These are phyloP conservation scores for Trichonephila clavata DNA, from an alignment of 1,140 invertebrate genomes.

Conservation along the genomic window DNA sequence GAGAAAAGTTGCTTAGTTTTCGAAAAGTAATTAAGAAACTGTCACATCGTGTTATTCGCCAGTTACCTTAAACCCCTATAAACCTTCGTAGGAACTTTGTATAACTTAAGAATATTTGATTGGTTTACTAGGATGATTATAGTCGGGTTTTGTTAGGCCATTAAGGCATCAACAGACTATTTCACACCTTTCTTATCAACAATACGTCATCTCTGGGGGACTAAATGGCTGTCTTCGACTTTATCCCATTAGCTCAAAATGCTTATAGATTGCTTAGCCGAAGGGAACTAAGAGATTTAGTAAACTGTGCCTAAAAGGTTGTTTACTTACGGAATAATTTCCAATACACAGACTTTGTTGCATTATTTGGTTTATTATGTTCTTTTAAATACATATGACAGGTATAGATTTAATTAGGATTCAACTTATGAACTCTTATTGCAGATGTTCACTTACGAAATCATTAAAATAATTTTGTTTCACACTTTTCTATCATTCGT, in stretches of 20 bases:
- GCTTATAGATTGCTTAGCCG: not conserved
- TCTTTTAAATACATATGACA: too few species aligned
- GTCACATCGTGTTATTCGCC: not conserved
- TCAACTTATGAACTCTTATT: too few species aligned
- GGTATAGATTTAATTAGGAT: too few species aligned
- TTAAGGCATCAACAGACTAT: not conserved
- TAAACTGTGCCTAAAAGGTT: not conserved
- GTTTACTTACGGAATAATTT: not conserved
- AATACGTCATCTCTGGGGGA: not conserved
- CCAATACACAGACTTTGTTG: not conserved
- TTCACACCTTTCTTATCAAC: not conserved
- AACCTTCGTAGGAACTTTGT: not conserved
- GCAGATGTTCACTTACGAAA: too few species aligned
- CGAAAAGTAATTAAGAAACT: constrained; percentile 1
- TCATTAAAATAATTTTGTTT: too few species aligned
- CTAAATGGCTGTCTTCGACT: not conserved
- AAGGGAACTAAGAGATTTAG: not conserved
- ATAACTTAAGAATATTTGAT: not conserved
- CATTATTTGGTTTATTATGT: not conserved
- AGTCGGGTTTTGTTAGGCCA: not conserved
- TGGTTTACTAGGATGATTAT: not conserved
- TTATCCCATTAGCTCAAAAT: not conserved
- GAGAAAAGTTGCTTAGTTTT: not conserved
- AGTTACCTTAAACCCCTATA: not conserved
- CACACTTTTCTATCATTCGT: too few species aligned